Conservation (phyloP, 2,888 invertebrate genomes). For the Lasioglossum marginatum region DNA sequence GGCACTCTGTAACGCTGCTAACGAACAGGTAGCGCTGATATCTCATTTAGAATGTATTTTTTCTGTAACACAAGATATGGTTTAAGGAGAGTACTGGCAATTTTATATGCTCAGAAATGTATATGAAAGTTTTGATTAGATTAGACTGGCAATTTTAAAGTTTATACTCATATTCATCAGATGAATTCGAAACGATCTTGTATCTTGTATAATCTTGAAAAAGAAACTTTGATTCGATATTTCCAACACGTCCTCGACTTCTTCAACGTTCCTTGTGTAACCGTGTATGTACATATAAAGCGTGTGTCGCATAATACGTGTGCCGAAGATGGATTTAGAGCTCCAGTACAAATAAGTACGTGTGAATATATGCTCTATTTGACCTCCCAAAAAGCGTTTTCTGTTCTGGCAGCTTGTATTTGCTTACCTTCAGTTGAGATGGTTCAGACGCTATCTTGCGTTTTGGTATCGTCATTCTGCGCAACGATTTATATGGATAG, state of each 20-base stretch:
- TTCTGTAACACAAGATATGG: not conserved
- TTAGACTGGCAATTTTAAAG: not conserved
- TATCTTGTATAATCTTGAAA: not conserved
- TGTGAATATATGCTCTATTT: not conserved
- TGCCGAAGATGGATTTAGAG: not conserved
- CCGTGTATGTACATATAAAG: not conserved
- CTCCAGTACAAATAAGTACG: conserved; percentile 3
- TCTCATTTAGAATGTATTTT: conserved; percentile 4
- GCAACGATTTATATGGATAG: not conserved
- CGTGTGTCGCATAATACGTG: not conserved
- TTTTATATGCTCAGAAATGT: not conserved
- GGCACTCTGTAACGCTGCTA: conserved; percentile 25
- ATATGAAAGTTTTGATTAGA: not conserved
- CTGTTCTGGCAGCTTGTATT: not conserved
- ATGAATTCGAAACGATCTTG: not conserved
- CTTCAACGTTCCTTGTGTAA: not conserved
- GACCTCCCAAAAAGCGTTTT: conserved; percentile 8
- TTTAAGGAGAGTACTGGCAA: not conserved
- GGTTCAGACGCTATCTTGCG: not conserved
- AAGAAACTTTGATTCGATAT: not conserved
- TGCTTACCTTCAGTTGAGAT: not conserved
- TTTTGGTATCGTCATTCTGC: not conserved
- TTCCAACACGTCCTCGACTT: not conserved
- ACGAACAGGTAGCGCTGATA: conserved; percentile 8
- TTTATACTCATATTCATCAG: not conserved